Evolutionary conservation across 2,113 vertebrate species (phyloP), one percentile per base, ranked within the genome.

Genomic region (Loxodonta africana): DNA sequence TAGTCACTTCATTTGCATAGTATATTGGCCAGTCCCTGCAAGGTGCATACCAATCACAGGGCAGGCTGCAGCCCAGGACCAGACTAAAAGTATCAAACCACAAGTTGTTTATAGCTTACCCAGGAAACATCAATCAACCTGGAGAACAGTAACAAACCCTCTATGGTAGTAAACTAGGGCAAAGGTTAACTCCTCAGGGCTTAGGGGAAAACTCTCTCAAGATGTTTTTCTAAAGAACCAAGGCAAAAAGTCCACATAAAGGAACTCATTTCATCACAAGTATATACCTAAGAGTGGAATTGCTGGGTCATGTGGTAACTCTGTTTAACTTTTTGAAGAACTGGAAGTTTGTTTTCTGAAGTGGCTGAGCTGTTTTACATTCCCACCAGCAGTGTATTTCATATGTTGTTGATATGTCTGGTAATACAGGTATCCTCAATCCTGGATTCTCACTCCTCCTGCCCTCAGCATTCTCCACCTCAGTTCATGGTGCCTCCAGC

Each of bases 381-480:
- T 57, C 53, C 53, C 53, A 57, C 53, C 53, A 57, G 53, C 53
- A 8, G 6, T 46, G 53, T 37, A 26, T 28, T 2, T 18, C 11
- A 1, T 46, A 23, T 33, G 76, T 62, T 20, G 77, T 21, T 7
- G 26, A 17, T 3, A 21, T 5, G 26, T 2, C 10, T 18, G n/a
- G 63, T 15, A 12, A 82, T 12, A 82, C 15, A 26, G 46, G 7
- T 78, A 17, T 51, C 51, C 57, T 67, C 33, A 7, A 1, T 41
- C 33, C 60, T 14, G 74, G 21, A 25, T 21, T 65, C 46, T 33
- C 2, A 15, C 76, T 62, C 37, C 10, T 28, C 23, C 82, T 1
- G 8, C 25, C 53, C 10, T 6, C 8, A 1, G 4, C 33, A 26
- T n/a, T 60, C 28, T 17, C 20, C 2, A 9, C 5, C 7, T 7